Evolutionary conservation across 2,888 invertebrate genomes (phyloP).

Genomic region (Ryuthela nishihirai): DNA sequence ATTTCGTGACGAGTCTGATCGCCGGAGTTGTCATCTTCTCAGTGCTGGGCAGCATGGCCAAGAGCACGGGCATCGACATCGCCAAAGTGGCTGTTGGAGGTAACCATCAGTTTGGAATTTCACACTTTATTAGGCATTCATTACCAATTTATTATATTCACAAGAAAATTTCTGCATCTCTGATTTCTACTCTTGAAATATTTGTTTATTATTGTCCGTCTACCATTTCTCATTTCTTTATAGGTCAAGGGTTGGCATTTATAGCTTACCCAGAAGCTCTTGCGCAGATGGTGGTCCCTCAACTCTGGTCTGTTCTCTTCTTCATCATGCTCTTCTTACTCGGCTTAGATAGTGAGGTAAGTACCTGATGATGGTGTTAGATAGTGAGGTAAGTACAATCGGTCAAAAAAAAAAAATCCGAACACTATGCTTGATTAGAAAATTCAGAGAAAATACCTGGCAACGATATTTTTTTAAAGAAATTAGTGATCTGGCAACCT

Average conservation of each 20-base stretch:
- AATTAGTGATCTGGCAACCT: too few relatives aligned
- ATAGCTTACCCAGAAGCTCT: conserved; percentile 74
- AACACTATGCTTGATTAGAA: too few relatives aligned
- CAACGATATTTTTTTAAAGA: too few relatives aligned
- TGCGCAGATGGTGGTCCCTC: conserved; percentile 63
- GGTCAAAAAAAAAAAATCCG: too few relatives aligned
- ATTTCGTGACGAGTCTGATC: conserved; percentile 68
- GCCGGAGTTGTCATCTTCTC: conserved; percentile 76
- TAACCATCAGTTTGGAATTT: conserved; percentile 33
- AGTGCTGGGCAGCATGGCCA: conserved; percentile 64
- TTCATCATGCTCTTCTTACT: conserved; percentile 42
- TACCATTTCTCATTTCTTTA: too few relatives aligned
- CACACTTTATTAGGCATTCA: neutral
- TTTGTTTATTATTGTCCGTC: neutral
- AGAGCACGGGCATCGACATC: conserved; percentile 47
- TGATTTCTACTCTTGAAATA: neutral
- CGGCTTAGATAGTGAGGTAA: conserved; percentile 43
- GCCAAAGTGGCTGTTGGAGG: conserved; percentile 50
- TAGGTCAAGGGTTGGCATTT: conserved; percentile 68
- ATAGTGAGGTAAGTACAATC: conserved; percentile 44
- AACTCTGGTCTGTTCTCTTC: conserved; percentile 47
- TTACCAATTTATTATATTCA: neutral
- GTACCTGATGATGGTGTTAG: conserved; percentile 39
- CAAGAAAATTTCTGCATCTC: neutral
- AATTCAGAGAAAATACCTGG: too few relatives aligned